Base-by-base conservation (phyloP, 2,113 vertebrate genomes). In the Trochalopteron elliotii region DNA sequence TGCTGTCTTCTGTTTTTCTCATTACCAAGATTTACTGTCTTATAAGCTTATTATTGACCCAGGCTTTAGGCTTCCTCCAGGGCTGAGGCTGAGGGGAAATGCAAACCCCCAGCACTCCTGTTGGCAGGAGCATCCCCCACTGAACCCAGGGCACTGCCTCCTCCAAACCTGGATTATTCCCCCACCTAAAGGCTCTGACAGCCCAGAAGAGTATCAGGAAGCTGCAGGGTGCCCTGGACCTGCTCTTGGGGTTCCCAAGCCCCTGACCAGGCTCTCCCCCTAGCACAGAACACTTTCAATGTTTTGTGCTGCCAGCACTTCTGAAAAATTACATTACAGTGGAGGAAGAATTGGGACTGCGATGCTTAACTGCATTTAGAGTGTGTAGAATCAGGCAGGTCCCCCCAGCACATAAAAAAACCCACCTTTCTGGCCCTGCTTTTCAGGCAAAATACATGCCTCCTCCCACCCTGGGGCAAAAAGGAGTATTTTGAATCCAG, bases 21-120 rank as follows among this genome's bases (percentile, higher is more conserved):
- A 97, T 98, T 98, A 97, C 86, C 59, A 83, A 96, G 97, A 98
- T 97, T 97, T 98, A 97, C 97, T 94, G 93, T 90, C 97, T 95
- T 95, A 95, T 96, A 96, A 94, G 96, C 97, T 97, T 97, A 95
- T 97, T 97, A 98, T 96, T 95, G 94, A 96, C 91, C 47, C 12
- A 96, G 94, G 91, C 93, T 94, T 83, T 92, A 94, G 96, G 81
- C 84, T 95, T 93, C 85, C 94, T 95, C 81, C 23, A 18, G 56
- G 60, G 79, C 77, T 83, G 86, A 86, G 70, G 90, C 42, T 8
- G 9, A 92, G 76, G 75, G 64, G 40, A 83, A 83, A 88, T 8
- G 60, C 42, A 74, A 60, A 56, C 33, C 57, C 57, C 24, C 87
- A 63, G 53, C 6, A 2, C 52, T 83, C 17, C 39, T 14, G n/a